Evolutionary conservation across 2,113 vertebrate genomes (phyloP), one percentile per base, ranked within the genome.

Genomic region (Reinhardtius hippoglossoides): DNA sequence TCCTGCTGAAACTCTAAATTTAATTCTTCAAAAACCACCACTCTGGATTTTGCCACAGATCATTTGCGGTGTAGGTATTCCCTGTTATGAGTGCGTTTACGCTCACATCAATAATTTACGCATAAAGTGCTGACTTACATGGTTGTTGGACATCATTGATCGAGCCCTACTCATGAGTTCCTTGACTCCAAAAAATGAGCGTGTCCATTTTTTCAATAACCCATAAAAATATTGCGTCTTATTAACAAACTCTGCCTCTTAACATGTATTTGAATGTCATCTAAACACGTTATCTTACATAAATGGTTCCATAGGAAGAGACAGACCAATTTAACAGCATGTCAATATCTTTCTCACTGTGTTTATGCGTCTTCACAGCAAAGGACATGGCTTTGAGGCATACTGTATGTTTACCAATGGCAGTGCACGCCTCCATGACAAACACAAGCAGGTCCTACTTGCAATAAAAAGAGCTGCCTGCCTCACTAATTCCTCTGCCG

Each of bases 371-470:
- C 21, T 15, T 40, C 46, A 40, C 57, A 27, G 71, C 42, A 68
- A 65, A 67, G 60, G 18, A 60, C 62, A 48, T 7, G 16, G 66
- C 84, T 84, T 6, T 5, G 1, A 81, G 86, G 83, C 67, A 74
- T 15, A 63, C 12, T 66, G 63, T 40, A 9, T 92, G 70, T 93
- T 92, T 90, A 88, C 90, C 35, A 23, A 89, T 68, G 89, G 81
- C 76, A 83, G 91, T 44, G 50, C 75, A 90, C 90, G 10, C 92
- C 92, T 90, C 60, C 24, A 89, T 89, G 87, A 84, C 89, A 93
- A 92, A 93, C 20, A 92, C 57, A 77, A 61, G 70, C 82, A 67
- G 74, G 70, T 73, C 37, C 52, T 63, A 52, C 76, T 69, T 68
- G 35, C 50, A 76, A 74, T 61, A 63, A 67, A 74, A 75, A 70